Conservation (phyloP, 2,113 vertebrate species). For the Larimichthys crocea region DNA sequence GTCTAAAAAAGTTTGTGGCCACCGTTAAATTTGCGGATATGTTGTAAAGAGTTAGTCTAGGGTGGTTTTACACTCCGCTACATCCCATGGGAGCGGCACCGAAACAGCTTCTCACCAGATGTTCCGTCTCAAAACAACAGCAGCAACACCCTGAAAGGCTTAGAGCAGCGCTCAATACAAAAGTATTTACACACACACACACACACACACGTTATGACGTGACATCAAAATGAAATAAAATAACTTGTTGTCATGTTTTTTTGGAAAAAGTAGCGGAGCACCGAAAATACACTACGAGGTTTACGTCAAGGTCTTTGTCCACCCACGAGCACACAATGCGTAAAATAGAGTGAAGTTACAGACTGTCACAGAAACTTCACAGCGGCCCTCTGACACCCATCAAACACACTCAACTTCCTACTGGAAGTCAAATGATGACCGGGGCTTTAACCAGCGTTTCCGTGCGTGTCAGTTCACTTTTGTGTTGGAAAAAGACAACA, state of each 20-base stretch:
- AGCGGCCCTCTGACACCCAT: background rate
- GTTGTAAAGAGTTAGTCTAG: background rate
- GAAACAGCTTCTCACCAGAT: conserved; percentile 61
- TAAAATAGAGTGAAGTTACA: background rate
- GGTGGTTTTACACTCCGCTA: conserved; percentile 28
- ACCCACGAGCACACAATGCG: no score
- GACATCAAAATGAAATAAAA: background rate
- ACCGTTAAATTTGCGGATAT: background rate
- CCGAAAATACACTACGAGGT: no score
- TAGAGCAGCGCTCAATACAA: background rate
- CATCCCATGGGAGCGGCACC: conserved; percentile 45
- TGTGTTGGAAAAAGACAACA: no score
- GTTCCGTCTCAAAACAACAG: conserved; percentile 63
- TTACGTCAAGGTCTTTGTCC: background rate
- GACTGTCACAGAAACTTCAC: background rate
- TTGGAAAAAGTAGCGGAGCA: no score
- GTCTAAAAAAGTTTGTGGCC: background rate
- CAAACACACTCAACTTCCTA: background rate
- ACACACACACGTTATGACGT: no score
- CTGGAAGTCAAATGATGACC: background rate
- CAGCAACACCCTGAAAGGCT: conserved; percentile 13
- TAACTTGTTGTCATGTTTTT: background rate
- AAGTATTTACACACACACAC: background rate
- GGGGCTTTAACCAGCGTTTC: background rate
- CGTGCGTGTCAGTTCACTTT: no score